Conservation (phyloP, 2,113 vertebrate species). For the Menidia beryllina region DNA sequence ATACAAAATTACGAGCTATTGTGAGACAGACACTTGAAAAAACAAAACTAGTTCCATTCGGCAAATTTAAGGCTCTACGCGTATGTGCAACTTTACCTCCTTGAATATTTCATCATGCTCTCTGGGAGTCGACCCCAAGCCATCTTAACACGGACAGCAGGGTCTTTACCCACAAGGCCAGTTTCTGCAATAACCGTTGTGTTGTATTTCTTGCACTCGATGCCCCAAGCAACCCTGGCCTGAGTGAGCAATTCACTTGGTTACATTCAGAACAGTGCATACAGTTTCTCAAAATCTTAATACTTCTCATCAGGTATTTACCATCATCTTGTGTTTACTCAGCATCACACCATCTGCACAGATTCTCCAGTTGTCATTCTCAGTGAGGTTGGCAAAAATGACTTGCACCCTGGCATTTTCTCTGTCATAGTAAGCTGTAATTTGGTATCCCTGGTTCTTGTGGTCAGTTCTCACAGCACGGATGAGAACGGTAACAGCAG, state of each 20-base stretch:
- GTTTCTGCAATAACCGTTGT: slow-evolving; percentile 66
- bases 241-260: slow-evolving; percentile 33
- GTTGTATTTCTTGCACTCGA: slow-evolving; percentile 79
- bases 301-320: slow-evolving; percentile 60
- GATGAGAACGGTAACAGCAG: slow-evolving; percentile 76
- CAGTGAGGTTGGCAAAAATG: slow-evolving; percentile 79
- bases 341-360: slow-evolving; percentile 81
- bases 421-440: slow-evolving; percentile 78
- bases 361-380: slow-evolving; percentile 81
- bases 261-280: background rate
- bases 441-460: slow-evolving; percentile 82
- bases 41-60: too few relatives aligned
- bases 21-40: background rate
- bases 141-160: slow-evolving; percentile 76
- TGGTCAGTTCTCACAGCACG: slow-evolving; percentile 74
- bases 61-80: background rate
- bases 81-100: slow-evolving; percentile 76
- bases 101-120: slow-evolving; percentile 51
- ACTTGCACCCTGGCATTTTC: slow-evolving; percentile 76
- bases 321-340: slow-evolving; percentile 82
- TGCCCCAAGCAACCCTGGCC: slow-evolving; percentile 78
- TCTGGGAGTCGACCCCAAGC: slow-evolving; percentile 76
- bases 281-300: background rate
- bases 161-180: slow-evolving; percentile 70
- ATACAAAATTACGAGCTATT: background rate